Conservation (phyloP, 2,888 invertebrate genomes). For the Xestia sexstrigata region DNA sequence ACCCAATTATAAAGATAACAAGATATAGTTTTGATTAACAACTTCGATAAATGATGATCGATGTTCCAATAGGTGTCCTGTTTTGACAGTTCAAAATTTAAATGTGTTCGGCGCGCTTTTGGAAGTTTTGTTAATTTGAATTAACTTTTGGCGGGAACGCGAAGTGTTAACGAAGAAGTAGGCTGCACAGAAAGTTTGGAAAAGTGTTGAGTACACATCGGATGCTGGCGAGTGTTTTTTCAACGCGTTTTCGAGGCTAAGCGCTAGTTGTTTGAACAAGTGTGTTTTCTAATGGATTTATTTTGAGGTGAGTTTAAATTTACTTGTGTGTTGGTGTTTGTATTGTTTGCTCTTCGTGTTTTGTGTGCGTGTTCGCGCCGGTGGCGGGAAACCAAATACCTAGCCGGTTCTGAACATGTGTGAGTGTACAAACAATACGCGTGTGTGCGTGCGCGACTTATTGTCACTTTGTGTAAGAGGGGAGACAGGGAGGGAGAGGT, state of each 20-base stretch:
- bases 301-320: conserved; percentile 91
- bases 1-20: conserved; percentile 75
- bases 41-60: conserved; percentile 65
- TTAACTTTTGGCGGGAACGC: conserved; percentile 81
- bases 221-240: conserved; percentile 89
- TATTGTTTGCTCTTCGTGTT: conserved; percentile 89
- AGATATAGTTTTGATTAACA: conserved; percentile 73
- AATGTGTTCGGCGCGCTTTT: conserved; percentile 66
- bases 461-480: conserved; percentile 89
- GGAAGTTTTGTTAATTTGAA: conserved; percentile 74
- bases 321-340: conserved; percentile 90
- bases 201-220: conserved; percentile 88
- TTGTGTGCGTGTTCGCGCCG: conserved; percentile 89
- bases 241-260: conserved; percentile 91
- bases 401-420: conserved; percentile 84
- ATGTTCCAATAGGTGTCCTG: conserved; percentile 51
- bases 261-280: conserved; percentile 91
- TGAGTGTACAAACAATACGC: conserved; percentile 85
- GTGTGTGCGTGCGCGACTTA: conserved; percentile 86
- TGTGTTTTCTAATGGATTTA: conserved; percentile 91
- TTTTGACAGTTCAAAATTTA: conserved; percentile 70
- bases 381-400: conserved; percentile 91
- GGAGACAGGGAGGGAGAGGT: conserved; percentile 87
- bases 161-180: conserved; percentile 80
- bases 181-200: conserved; percentile 88